Evolutionary conservation across 2,113 vertebrate species (phyloP).

Genomic region (Thunnus maccoyii): DNA sequence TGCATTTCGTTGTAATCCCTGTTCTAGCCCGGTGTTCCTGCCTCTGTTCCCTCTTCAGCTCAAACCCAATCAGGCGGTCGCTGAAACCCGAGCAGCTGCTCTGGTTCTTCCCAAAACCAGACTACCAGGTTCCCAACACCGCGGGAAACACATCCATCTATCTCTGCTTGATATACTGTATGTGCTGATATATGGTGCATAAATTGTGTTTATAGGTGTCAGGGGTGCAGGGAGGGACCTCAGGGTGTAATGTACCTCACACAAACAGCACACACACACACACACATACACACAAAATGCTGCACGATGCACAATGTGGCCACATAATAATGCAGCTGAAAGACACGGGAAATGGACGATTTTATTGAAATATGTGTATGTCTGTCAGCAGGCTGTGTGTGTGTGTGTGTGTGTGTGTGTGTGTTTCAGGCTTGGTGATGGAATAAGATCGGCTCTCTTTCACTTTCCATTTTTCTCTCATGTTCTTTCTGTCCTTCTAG

Average conservation of each 20-base stretch:
- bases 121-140: constrained; percentile 30
- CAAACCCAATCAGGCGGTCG: constrained; percentile 55
- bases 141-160: constrained; percentile 43
- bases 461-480: constrained; percentile 54
- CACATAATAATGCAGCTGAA: constrained; percentile 72
- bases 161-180: constrained; percentile 33
- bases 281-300: constrained; percentile 9
- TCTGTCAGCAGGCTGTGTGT: constrained; percentile 61
- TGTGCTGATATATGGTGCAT: constrained; percentile 49
- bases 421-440: constrained; percentile 35
- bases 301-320: constrained; percentile 43
- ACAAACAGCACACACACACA: constrained; percentile 32
- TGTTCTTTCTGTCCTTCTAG: constrained; percentile 25
- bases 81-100: constrained; percentile 59
- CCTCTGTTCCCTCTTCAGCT: constrained; percentile 56
- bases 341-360: constrained; percentile 72
- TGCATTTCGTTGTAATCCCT: constrained; percentile 78
- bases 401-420: constrained; percentile 40
- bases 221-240: constrained; percentile 40
- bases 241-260: constrained; percentile 62
- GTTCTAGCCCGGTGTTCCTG: constrained; percentile 70
- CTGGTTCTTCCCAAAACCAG: constrained; percentile 38
- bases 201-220: constrained; percentile 68
- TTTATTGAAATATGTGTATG: constrained; percentile 74
- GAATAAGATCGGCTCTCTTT: constrained; percentile 51